Conservation (phyloP, 2,888 invertebrate species). For the Chalcis sispes region DNA sequence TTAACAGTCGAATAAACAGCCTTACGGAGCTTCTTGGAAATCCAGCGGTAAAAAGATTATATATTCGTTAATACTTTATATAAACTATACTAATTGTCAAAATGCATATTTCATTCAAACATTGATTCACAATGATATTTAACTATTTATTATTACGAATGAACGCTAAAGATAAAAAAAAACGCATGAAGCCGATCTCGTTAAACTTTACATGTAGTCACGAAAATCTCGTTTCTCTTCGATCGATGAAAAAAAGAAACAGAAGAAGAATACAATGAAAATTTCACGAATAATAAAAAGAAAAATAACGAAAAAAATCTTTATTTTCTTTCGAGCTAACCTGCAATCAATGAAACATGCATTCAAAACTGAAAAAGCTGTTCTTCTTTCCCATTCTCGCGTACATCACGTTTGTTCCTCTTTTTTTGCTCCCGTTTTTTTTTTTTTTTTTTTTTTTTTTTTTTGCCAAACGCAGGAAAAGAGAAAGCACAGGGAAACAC, state of each 20-base stretch:
- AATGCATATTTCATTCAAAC: too few relatives aligned
- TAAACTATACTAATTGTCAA: too few relatives aligned
- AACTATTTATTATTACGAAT: background rate
- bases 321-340: background rate
- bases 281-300: background rate
- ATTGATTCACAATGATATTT: too few relatives aligned
- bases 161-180: background rate
- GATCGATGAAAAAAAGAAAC: constrained; percentile 16
- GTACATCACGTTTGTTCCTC: too few relatives aligned
- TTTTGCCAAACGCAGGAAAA: too few relatives aligned
- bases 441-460: too few relatives aligned
- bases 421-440: background rate
- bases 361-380: background rate
- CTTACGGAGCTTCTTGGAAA: constrained; percentile 69
- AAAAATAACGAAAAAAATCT: background rate
- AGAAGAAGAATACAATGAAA: too few relatives aligned
- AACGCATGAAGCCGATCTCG: background rate
- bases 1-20: constrained; percentile 70
- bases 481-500: too few relatives aligned
- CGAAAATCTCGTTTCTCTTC: constrained; percentile 27
- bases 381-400: background rate
- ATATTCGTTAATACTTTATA: too few relatives aligned
- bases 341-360: background rate
- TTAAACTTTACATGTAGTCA: background rate
- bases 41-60: constrained; percentile 63